Evolutionary conservation across 1,140 invertebrate species (phyloP), one percentile per base, ranked within the genome.

Genomic region (Scaptomyza hsui): DNA sequence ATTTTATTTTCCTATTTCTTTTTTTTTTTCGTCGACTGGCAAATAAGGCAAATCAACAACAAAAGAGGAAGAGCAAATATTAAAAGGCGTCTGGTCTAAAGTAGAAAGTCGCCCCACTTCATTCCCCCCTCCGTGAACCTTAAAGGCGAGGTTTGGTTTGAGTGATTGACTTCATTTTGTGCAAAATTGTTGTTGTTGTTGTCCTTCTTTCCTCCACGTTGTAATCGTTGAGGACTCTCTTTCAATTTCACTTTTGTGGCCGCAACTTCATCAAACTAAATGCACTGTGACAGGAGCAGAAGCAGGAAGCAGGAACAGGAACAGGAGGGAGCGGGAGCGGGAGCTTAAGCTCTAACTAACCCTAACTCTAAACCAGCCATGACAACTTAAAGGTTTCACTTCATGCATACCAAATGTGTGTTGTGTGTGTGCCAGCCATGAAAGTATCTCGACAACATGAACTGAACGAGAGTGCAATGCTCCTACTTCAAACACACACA

Each of bases 41-140:
- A 71, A 75, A 85, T 69, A 69, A 83, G 59, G 67, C 72, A 75
- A 82, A 77, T 64, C 75, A 81, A 82, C 70, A 78, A 44, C 45
- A 60, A 65, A 35, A 61, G 10, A 61, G 7, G 55, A 35, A 57
- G 75, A 65, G 64, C 81, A 82, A 88, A 88, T 88, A 86, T 86
- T 88, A 77, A 88, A 88, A 88, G 82, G 53, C 77, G 78, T 86
- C 83, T 82, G 78, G 60, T 59, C 74, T 49, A 73, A 79, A 55
- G 60, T 45, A 79, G 26, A 29, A 79, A 79, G 72, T 70, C 56
- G 52, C 37, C 47, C 69, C 26, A 9, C 2, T 15, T n/a, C 37
- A 9, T 39, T 2, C 16, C 41, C 24, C 10, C 29, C n/a, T 9
- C 51, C 32, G 39, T 32, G 6, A 72, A 72, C 37, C 44, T 57